phyloP scores from a whole-genome alignment of 2,888 invertebrate genomes.

The Conchocele bisecta region DNA sequence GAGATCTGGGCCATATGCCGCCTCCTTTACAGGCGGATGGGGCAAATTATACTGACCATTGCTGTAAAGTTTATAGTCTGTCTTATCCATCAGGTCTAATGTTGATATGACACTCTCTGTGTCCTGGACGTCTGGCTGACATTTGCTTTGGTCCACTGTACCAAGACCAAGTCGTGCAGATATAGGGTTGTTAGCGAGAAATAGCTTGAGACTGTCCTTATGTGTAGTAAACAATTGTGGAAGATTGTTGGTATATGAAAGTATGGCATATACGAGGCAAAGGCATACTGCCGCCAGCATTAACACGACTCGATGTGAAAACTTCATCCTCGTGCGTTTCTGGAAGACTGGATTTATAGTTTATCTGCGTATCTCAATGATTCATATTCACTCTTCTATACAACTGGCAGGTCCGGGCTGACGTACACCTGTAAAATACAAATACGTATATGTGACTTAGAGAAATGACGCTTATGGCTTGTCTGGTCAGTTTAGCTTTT shows the following conservation, averaged over 20 bases:
- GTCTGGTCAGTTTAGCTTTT: no score
- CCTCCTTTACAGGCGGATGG: constrained; percentile 50
- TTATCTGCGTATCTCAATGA: no score
- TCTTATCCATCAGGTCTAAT: constrained; percentile 63
- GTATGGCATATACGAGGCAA: constrained; percentile 53
- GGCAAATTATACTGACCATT: constrained; percentile 74
- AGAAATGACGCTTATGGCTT: no score
- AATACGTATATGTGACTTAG: no score
- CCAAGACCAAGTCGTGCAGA: constrained; percentile 22
- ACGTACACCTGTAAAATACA: no score
- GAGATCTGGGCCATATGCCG: constrained; percentile 47
- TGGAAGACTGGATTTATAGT: no score
- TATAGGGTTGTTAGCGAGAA: constrained; percentile 37
- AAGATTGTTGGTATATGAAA: constrained; percentile 29
- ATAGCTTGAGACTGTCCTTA: constrained; percentile 26
- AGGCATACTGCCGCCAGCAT: constrained; percentile 49
- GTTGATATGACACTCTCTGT: constrained; percentile 56
- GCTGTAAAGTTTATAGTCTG: constrained; percentile 64
- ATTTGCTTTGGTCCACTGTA: constrained; percentile 14
- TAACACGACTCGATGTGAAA: constrained; percentile 67
- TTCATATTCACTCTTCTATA: no score
- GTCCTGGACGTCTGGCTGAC: constrained; percentile 23
- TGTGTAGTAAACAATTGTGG: constrained; percentile 13
- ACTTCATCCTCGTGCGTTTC: constrained; percentile 72
- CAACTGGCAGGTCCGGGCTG: no score